Conservation (phyloP, 1,140 invertebrate genomes). For the Magallana gigas region DNA sequence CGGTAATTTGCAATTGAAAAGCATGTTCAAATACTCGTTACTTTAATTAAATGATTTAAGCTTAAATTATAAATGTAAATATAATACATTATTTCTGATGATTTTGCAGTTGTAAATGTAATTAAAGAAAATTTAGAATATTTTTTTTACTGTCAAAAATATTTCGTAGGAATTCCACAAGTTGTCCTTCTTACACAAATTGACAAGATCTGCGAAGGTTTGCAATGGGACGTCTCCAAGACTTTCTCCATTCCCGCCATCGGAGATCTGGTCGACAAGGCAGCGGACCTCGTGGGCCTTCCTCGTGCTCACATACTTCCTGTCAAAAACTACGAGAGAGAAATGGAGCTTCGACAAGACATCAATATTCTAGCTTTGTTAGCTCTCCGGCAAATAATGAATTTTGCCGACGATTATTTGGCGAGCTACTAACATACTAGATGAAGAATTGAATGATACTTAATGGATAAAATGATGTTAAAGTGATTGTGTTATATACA, state of each 20-base stretch:
- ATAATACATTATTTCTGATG: too few relatives aligned
- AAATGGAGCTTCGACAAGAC: slow-evolving; percentile 55
- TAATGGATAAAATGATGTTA: too few relatives aligned
- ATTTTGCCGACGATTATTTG: slow-evolving; percentile 59
- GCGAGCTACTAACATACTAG: not conserved
- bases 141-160: not conserved
- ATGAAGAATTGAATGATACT: too few relatives aligned
- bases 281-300: slow-evolving; percentile 50
- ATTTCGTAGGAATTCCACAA: slow-evolving; percentile 45
- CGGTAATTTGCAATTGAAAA: too few relatives aligned
- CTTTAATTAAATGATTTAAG: too few relatives aligned
- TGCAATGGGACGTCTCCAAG: slow-evolving; percentile 43
- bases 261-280: slow-evolving; percentile 51
- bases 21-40: too few relatives aligned
- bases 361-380: slow-evolving; percentile 53
- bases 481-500: too few relatives aligned
- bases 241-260: slow-evolving; percentile 47
- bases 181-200: slow-evolving; percentile 56
- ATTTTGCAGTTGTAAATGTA: too few relatives aligned
- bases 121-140: not conserved
- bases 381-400: slow-evolving; percentile 49
- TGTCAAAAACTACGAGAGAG: slow-evolving; percentile 59
- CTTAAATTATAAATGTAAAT: too few relatives aligned
- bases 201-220: slow-evolving; percentile 49
- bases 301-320: slow-evolving; percentile 58